Percentiles rank a stretch among this genome's conserved stretches.
These are phyloP conservation scores for Axea sp. DNA, from an alignment of 2,888 invertebrate species.

Conservation along the genomic window DNA sequence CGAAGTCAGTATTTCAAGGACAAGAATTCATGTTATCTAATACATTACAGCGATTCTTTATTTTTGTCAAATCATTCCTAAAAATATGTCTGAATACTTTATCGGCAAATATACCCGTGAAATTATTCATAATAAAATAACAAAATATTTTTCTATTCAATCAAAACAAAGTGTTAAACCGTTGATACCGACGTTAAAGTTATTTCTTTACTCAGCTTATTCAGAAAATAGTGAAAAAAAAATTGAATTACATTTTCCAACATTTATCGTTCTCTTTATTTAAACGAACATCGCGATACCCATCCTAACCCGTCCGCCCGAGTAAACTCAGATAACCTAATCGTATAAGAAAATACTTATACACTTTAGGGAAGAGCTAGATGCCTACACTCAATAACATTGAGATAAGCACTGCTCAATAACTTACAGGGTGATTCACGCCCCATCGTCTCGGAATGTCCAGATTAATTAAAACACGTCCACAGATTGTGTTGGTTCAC, in stretches of 20 bases:
- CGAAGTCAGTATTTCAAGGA: conserved; percentile 16
- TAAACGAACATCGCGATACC: conserved; percentile 57
- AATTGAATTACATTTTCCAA: too few species aligned
- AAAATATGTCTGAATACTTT: too few species aligned
- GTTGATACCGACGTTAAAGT: too few species aligned
- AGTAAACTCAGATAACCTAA: conserved; percentile 74
- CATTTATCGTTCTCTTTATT: too few species aligned
- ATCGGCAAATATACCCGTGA: too few species aligned
- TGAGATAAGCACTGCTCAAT: conserved; percentile 73
- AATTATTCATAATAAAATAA: too few species aligned
- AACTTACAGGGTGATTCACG: conserved; percentile 75
- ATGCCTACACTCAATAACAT: conserved; percentile 74
- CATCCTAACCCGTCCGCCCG: conserved; percentile 68
- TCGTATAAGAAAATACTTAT: conserved; percentile 75
- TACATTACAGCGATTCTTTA: too few species aligned
- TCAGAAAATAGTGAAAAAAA: too few species aligned
- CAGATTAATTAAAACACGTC: conserved; percentile 68
- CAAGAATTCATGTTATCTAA: conserved; percentile 1
- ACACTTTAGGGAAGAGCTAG: conserved; percentile 68
- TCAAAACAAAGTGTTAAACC: too few species aligned
- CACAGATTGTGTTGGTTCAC: conserved; percentile 60
- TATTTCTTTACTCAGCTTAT: too few species aligned
- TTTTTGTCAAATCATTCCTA: too few species aligned
- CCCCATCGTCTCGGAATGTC: conserved; percentile 66
- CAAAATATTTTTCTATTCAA: too few species aligned